These are phyloP conservation scores for Pedicia rivosa DNA, from an alignment of 2,888 invertebrate species.

Conservation along the genomic window DNA sequence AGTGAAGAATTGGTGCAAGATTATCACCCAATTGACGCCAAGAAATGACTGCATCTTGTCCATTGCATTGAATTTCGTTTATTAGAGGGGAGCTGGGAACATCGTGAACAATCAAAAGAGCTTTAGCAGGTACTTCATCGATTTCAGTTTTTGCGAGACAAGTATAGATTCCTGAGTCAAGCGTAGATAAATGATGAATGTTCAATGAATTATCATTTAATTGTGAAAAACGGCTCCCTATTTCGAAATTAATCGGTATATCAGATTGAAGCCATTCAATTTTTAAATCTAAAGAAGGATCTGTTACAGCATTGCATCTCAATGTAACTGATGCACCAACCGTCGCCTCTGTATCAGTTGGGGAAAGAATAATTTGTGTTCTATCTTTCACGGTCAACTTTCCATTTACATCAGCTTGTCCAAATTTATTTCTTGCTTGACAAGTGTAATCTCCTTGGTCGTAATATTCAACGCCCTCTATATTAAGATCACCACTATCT, in stretches of 20 bases:
- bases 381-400: conserved; percentile 71
- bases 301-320: conserved; percentile 85
- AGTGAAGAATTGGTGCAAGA: conserved; percentile 82
- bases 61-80: conserved; percentile 47
- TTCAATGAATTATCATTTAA: conserved; percentile 85
- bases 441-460: conserved; percentile 91
- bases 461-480: conserved; percentile 64
- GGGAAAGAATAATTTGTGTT: conserved; percentile 73
- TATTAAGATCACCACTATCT: conserved; percentile 65
- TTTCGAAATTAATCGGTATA: conserved; percentile 72
- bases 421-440: conserved; percentile 83
- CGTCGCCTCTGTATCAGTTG: conserved; percentile 83
- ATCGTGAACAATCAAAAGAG: conserved; percentile 89
- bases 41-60: conserved; percentile 53
- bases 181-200: conserved; percentile 83
- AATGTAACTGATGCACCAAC: conserved; percentile 82
- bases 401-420: conserved; percentile 64
- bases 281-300: conserved; percentile 59
- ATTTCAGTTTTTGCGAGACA: conserved; percentile 83
- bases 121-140: conserved; percentile 71
- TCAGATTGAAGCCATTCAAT: conserved; percentile 84
- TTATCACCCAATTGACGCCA: conserved; percentile 93
- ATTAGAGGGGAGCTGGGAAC: conserved; percentile 77
- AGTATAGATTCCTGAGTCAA: conserved; percentile 91
- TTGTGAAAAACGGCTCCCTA: conserved; percentile 67